Evolutionary conservation across 2,113 vertebrate species (phyloP).

Genomic region (Eleginops maclovinus): DNA sequence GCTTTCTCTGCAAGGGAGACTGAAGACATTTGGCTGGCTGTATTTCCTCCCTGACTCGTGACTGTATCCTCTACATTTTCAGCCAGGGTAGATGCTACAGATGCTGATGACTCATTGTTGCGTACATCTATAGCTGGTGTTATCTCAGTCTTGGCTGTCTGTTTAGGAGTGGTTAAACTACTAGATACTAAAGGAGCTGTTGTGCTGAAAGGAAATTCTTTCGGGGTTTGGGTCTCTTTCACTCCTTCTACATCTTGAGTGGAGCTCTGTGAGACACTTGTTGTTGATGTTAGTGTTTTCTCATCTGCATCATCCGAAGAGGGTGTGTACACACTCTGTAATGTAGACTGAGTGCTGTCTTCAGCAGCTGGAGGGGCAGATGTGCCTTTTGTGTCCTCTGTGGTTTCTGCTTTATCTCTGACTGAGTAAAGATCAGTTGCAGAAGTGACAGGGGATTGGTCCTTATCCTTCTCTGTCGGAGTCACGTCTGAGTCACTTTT

Average conservation of each 20-base stretch:
- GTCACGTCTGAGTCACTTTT: conserved; percentile 61
- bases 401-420: conserved; percentile 36
- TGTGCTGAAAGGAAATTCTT: conserved; percentile 45
- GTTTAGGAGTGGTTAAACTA: conserved; percentile 14
- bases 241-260: conserved; percentile 42
- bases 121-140: conserved; percentile 27
- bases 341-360: conserved; percentile 35
- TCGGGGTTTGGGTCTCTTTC: conserved; percentile 24
- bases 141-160: conserved; percentile 36
- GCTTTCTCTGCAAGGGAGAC: conserved; percentile 27
- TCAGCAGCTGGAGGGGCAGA: conserved; percentile 53
- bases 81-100: conserved; percentile 1
- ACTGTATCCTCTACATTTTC: conserved; percentile 17
- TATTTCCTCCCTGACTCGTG: conserved; percentile 16
- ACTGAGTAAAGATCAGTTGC: conserved; percentile 35
- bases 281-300: conserved; percentile 50
- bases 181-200: conserved; percentile 26
- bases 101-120: conserved; percentile 32
- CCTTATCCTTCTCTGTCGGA: conserved; percentile 39
- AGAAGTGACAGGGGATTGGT: conserved; percentile 34
- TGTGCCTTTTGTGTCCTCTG: conserved; percentile 44
- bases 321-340: conserved; percentile 36
- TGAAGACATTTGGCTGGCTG: conserved; percentile 16
- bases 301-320: conserved; percentile 43
- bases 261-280: conserved; percentile 36